Conservation (phyloP, 2,113 vertebrate species). For the Macaca fascicularis region T2T-MFA8v1.1 NC_088384.1:7009501-7010000, state of each 20-base stretch:
- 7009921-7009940: neutral
- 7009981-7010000: neutral
- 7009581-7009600: neutral
- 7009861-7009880: neutral
- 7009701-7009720: neutral
- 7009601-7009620: neutral
- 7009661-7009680: neutral
- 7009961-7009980: neutral
- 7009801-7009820: neutral
- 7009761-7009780: neutral
- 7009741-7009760: neutral
- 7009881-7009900: accelerated
- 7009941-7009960: neutral
- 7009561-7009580: neutral
- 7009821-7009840: accelerated
- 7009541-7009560: neutral
- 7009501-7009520: neutral
- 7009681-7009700: neutral
- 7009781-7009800: neutral
- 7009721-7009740: neutral
- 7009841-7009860: neutral
- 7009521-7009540: neutral
- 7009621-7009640: neutral
- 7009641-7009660: neutral
- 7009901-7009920: neutral